Percentiles rank a stretch among this genome's conserved stretches.
phyloP scores from a whole-genome alignment of 92 coral and sea anemone genomes.

The Actinernus sp. region DNA sequence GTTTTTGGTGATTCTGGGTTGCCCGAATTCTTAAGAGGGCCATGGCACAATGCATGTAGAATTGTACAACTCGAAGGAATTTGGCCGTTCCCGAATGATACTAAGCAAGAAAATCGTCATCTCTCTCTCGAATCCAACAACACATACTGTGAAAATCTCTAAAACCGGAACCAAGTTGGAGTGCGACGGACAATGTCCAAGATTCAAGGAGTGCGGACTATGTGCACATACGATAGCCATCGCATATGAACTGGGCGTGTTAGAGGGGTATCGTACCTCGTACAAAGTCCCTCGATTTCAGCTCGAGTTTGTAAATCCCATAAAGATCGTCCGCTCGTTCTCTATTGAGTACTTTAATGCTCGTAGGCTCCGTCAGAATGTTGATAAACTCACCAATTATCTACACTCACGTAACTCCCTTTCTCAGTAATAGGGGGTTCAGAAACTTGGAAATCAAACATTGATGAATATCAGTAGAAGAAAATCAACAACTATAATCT shows the following conservation, averaged over 20 bases:
- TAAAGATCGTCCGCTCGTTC: too few relatives aligned
- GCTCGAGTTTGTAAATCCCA: too few relatives aligned
- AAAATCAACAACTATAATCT: too few relatives aligned
- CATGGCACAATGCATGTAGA: constrained; percentile 40
- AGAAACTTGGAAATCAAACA: too few relatives aligned
- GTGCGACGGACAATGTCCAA: too few relatives aligned
- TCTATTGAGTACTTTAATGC: too few relatives aligned
- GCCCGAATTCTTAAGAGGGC: constrained; percentile 62
- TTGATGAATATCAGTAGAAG: too few relatives aligned
- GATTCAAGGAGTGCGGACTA: constrained; percentile 37
- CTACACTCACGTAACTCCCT: too few relatives aligned
- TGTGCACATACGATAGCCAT: constrained; percentile 63
- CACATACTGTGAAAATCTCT: constrained; percentile 57
- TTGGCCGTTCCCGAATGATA: constrained; percentile 39
- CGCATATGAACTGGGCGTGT: constrained; percentile 24
- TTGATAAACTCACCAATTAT: too few relatives aligned
- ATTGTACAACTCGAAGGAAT: constrained; percentile 50
- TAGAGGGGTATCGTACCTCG: constrained; percentile 11
- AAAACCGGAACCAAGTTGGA: too few relatives aligned
- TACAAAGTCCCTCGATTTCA: constrained; percentile 48
- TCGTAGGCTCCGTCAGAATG: too few relatives aligned
- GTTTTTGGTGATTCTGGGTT: constrained; percentile 3
- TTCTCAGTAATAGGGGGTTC: too few relatives aligned
- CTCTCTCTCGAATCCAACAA: constrained; percentile 33
- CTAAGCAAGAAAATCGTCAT: constrained; percentile 32